phyloP scores from a whole-genome alignment of 2,888 invertebrate genomes.

The Epistrophe grossulariae region DNA sequence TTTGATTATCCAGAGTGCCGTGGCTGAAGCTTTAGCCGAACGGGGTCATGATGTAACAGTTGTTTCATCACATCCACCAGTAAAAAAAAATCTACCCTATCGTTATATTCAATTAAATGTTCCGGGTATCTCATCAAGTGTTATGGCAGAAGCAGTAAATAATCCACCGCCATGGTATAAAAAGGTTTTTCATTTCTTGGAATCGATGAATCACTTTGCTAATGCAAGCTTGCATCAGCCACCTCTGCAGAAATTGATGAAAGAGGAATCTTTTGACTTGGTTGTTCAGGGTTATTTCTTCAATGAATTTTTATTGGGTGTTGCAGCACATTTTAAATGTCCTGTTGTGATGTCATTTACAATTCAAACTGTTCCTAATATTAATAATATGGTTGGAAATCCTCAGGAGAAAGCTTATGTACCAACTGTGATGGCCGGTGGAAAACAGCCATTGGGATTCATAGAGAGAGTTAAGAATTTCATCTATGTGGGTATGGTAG shows the following conservation, averaged over 20 bases:
- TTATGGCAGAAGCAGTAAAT: background rate
- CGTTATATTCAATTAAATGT: constrained; percentile 16
- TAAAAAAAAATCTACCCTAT: constrained; percentile 3
- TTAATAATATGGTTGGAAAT: constrained; percentile 78
- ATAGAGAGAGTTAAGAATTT: constrained; percentile 77
- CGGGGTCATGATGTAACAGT: constrained; percentile 81
- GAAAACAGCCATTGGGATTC: constrained; percentile 77
- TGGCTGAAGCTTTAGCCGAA: constrained; percentile 79
- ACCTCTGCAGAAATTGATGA: constrained; percentile 56
- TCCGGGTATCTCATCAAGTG: background rate
- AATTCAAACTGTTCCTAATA: constrained; percentile 76
- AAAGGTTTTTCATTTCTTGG: background rate
- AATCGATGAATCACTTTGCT: constrained; percentile 4
- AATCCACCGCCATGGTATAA: constrained; percentile 8
- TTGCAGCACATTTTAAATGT: constrained; percentile 77
- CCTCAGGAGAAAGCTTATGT: constrained; percentile 78
- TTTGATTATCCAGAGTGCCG: constrained; percentile 79
- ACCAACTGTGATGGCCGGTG: constrained; percentile 76
- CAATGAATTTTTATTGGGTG: constrained; percentile 2
- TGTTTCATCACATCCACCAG: constrained; percentile 76
- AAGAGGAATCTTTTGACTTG: constrained; percentile 73
- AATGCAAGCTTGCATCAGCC: constrained; percentile 42
- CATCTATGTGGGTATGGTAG: constrained; percentile 18
- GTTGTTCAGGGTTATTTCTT: constrained; percentile 70
- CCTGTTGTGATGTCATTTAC: constrained; percentile 80